These are phyloP conservation scores for Grus americana DNA, from an alignment of 2,113 vertebrate genomes.

Conservation along the genomic window DNA sequence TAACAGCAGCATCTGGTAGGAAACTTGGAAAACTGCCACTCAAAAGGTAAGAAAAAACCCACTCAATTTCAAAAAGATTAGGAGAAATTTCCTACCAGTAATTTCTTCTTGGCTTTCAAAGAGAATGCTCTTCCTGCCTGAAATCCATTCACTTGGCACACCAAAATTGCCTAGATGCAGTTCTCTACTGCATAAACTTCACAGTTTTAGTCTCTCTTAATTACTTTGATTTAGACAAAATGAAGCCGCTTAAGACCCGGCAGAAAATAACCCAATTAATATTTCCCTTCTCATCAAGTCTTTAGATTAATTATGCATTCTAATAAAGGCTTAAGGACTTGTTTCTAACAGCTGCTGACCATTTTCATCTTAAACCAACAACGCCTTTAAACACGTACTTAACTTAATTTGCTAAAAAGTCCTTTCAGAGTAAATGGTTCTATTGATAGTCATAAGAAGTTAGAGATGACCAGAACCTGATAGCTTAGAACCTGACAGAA, in stretches of 20 bases:
- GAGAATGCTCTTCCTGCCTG: not conserved
- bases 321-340: constrained; percentile 41
- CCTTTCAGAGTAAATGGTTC: not conserved
- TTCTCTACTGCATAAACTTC: constrained; percentile 27
- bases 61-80: not conserved
- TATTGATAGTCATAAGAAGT: not conserved
- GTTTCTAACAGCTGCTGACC: constrained; percentile 48
- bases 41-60: not conserved
- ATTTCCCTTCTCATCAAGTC: constrained; percentile 43
- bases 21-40: constrained; percentile 6
- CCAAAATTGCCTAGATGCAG: not conserved
- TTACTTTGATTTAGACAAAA: constrained; percentile 63
- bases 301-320: constrained; percentile 55
- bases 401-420: constrained; percentile 1
- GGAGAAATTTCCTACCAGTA: not conserved
- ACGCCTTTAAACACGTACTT: not conserved
- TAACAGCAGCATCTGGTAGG: not conserved
- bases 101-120: not conserved
- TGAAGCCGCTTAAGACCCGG: constrained; percentile 43
- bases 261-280: constrained; percentile 60
- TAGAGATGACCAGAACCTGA: not conserved
- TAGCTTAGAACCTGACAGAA: not conserved
- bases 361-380: constrained; percentile 32
- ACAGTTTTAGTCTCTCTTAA: constrained; percentile 57
- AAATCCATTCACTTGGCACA: not conserved